Conservation (phyloP, 2,113 vertebrate species). For the Cyrtonyx montezumae region DNA sequence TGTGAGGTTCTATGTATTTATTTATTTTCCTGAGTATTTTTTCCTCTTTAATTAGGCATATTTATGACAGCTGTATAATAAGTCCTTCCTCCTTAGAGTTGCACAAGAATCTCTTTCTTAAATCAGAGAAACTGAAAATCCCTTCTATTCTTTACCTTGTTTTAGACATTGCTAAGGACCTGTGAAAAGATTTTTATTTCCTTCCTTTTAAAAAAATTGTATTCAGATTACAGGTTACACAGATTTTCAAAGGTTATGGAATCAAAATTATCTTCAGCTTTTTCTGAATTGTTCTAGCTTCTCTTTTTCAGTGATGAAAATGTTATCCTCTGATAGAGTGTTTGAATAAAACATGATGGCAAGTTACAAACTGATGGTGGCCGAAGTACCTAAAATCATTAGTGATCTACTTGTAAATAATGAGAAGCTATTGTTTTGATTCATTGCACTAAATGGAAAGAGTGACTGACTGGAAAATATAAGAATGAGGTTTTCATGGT, state of each 20-base stretch:
- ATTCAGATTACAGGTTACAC: conserved; percentile 43
- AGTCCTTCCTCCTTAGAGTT: not conserved
- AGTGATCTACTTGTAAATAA: conserved; percentile 70
- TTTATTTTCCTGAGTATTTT: not conserved
- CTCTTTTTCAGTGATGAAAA: not conserved
- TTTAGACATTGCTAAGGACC: not conserved
- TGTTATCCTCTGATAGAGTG: not conserved
- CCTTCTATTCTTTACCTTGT: conserved; percentile 14
- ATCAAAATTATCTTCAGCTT: not conserved
- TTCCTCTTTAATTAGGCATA: conserved; percentile 35
- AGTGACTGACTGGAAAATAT: conserved; percentile 33
- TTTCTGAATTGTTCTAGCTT: not conserved
- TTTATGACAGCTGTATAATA: conserved; percentile 1
- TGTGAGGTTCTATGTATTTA: not conserved
- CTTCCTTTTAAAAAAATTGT: not conserved
- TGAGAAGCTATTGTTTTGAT: conserved; percentile 63
- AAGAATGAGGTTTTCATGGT: conserved; percentile 7
- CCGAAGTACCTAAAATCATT: conserved; percentile 65
- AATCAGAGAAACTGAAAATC: not conserved
- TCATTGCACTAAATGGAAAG: conserved; percentile 56
- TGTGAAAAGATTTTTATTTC: not conserved
- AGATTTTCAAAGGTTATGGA: not conserved
- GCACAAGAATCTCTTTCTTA: conserved; percentile 8
- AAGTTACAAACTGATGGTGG: conserved; percentile 62
- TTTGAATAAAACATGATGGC: conserved; percentile 62